Evolutionary conservation across 2,888 invertebrate species (phyloP), one percentile per base, ranked within the genome.

Genomic region (Scrobipalpa atriplicella): DNA sequence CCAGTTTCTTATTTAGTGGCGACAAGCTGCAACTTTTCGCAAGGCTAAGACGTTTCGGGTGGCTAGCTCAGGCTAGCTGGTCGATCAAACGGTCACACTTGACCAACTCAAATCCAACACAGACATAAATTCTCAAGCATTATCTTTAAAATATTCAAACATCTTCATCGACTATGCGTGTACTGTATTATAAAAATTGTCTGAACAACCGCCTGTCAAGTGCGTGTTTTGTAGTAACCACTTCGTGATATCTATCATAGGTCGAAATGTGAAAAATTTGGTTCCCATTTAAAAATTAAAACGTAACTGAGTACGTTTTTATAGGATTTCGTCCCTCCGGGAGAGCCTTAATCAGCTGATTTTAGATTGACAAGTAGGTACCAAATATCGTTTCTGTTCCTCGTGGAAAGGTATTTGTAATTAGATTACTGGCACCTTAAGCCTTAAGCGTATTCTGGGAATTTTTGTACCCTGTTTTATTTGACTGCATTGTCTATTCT

Each of bases 41-140:
- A n/a, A n/a, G n/a, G n/a, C 19, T 56, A 54, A 64, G 29, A 56
- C 64, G 64, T 56, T 41, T 18, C 56, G 64, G 56, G 54, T 56
- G 56, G 56, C 19, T 36, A 29, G 18, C n/a, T 56, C 36, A 56
- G n/a, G n/a, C n/a, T n/a, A 29, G 18, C n/a, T 56, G 51, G 64
- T 11, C 63, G 62, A 56, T 54, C 64, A 41, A 39, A 61, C 39
- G 21, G 62, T 29, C 36, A 63, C 51, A 51, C 51, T 36, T 29
- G 47, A 63, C n/a, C 62, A 51, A 63, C 9, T 16, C 39, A 8
- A 47, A n/a, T 47, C 11, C 43, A 11, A 29, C 3, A 16, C 47
- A 47, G 47, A 47, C 47, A 47, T 47, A 3, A 47, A 47, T 47
- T 16, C 16, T 47, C n/a, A 3, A 39, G 41, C 61, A 10, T 39